Conservation (phyloP, 1,140 invertebrate genomes). For the Diabrotica undecimpunctata region DNA sequence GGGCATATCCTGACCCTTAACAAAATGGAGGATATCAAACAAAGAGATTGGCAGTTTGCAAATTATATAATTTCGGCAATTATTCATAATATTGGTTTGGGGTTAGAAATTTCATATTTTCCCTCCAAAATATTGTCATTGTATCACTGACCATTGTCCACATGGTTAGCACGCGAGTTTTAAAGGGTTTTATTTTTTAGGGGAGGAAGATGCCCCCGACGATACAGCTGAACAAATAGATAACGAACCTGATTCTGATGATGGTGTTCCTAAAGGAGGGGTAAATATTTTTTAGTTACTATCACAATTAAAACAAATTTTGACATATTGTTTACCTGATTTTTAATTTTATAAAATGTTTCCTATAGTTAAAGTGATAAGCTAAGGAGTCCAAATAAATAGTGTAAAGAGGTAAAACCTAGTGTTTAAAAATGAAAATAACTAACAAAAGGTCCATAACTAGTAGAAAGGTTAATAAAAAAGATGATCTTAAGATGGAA, state of each 20-base stretch:
- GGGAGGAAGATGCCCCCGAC: conserved; percentile 65
- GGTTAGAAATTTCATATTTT: conserved; percentile 43
- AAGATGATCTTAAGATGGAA: no score
- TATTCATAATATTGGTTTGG: conserved; percentile 27
- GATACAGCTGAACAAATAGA: conserved; percentile 61
- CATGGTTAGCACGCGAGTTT: conserved; percentile 35
- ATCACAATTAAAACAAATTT: background rate
- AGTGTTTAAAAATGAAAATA: no score
- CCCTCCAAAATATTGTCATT: conserved; percentile 39
- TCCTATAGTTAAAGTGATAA: no score
- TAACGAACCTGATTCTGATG: conserved; percentile 71
- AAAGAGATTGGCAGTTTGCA: conserved; percentile 58
- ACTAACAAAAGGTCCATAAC: no score
- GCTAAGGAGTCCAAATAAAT: no score
- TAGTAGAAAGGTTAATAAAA: no score
- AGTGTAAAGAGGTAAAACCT: no score
- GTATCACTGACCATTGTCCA: conserved; percentile 43
- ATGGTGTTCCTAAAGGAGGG: conserved; percentile 56
- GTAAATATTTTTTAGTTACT: conserved; percentile 26
- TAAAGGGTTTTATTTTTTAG: conserved; percentile 47
- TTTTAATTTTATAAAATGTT: no score
- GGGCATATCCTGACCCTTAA: conserved; percentile 54
- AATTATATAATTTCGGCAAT: conserved; percentile 32
- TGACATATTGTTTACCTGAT: no score
- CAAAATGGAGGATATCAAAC: conserved; percentile 70